Conservation (phyloP, 2,888 invertebrate species). For the Pristionchus arcanus region DNA sequence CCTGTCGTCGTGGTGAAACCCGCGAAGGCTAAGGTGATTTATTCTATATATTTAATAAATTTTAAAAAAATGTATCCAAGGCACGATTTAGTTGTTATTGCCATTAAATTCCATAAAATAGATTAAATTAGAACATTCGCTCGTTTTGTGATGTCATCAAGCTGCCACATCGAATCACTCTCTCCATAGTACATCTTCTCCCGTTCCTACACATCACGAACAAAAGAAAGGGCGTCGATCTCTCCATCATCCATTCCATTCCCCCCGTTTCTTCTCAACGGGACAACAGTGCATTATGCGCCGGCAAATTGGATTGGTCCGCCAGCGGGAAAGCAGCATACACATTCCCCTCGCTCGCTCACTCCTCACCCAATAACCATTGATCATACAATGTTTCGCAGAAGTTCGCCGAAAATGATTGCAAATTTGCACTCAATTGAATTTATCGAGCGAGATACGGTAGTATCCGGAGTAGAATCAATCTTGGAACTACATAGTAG, state of each 20-base stretch:
- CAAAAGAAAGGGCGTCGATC: neutral
- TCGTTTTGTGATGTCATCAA: neutral
- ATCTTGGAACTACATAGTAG: neutral
- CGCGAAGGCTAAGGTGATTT: slow-evolving; percentile 1
- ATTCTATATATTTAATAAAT: neutral
- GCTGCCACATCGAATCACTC: neutral
- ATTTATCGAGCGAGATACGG: no score
- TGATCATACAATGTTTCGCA: neutral
- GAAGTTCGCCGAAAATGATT: neutral
- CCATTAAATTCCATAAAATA: no score
- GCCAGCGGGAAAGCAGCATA: neutral
- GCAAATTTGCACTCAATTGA: neutral
- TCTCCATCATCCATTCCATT: neutral
- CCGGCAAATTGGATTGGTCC: slow-evolving; percentile 21
- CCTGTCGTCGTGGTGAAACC: slow-evolving; percentile 55
- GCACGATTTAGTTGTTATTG: no score
- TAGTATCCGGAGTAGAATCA: neutral
- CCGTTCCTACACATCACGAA: neutral
- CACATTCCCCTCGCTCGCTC: neutral
- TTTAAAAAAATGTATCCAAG: no score
- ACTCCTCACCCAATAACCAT: slow-evolving; percentile 6
- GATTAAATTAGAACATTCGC: no score
- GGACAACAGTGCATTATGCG: slow-evolving; percentile 36
- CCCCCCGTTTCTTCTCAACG: neutral
- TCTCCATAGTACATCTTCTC: neutral